Evolutionary conservation across 1,140 invertebrate species (phyloP).

Genomic region (Aphelinus atriplicis): DNA sequence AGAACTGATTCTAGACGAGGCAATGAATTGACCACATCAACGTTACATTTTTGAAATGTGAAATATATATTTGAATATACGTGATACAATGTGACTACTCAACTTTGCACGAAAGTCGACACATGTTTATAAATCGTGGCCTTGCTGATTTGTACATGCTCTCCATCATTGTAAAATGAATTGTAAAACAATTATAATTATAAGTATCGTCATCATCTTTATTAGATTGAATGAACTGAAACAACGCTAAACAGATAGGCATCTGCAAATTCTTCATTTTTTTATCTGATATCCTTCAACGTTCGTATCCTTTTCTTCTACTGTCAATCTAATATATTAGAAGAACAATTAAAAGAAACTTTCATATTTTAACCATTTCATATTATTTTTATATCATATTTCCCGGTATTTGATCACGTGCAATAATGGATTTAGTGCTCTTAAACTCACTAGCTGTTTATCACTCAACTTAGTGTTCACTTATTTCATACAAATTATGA

Average conservation of each 20-base stretch:
- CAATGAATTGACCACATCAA: conserved; percentile 22
- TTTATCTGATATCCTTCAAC: too few relatives aligned
- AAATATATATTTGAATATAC: neutral
- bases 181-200: conserved; percentile 6
- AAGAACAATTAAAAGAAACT: too few relatives aligned
- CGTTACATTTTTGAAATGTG: neutral
- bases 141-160: conserved; percentile 28
- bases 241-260: neutral
- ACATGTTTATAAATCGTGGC: conserved; percentile 31
- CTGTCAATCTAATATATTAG: too few relatives aligned
- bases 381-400: too few relatives aligned
- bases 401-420: too few relatives aligned
- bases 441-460: too few relatives aligned
- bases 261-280: neutral
- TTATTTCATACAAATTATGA: too few relatives aligned
- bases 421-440: too few relatives aligned
- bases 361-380: too few relatives aligned
- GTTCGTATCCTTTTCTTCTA: too few relatives aligned
- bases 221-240: neutral
- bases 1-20: conserved; percentile 24
- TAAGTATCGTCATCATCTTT: neutral
- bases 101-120: conserved; percentile 19
- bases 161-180: neutral
- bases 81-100: conserved; percentile 13
- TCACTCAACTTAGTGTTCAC: too few relatives aligned